Conservation (phyloP, 1,140 invertebrate species). For the Limonius californicus region DNA sequence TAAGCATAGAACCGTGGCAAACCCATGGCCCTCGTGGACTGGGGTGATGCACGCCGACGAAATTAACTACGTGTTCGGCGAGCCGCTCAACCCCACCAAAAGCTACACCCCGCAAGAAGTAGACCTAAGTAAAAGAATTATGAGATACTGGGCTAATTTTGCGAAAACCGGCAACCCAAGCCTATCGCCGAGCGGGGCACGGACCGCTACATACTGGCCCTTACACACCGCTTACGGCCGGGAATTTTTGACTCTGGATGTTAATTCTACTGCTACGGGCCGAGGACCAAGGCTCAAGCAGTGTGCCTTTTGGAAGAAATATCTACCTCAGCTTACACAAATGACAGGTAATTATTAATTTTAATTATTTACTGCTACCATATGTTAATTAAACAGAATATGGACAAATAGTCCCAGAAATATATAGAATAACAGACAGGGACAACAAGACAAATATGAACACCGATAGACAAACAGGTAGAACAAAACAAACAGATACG, state of each 20-base stretch:
- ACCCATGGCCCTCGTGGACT: conserved; percentile 93
- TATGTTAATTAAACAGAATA: too few relatives aligned
- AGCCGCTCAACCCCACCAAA: conserved; percentile 77
- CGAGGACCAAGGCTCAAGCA: conserved; percentile 82
- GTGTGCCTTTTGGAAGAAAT: conserved; percentile 96
- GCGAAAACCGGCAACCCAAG: conserved; percentile 86
- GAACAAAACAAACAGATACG: too few relatives aligned
- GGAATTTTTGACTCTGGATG: conserved; percentile 80
- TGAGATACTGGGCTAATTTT: conserved; percentile 95
- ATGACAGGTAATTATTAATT: conserved; percentile 56
- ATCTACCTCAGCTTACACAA: conserved; percentile 81
- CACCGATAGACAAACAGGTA: too few relatives aligned
- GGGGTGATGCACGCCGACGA: conserved; percentile 96
- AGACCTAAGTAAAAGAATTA: conserved; percentile 77
- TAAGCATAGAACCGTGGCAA: conserved; percentile 78
- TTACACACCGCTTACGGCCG: conserved; percentile 75
- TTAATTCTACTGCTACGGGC: conserved; percentile 76
- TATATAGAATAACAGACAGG: too few relatives aligned
- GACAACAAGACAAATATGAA: too few relatives aligned
- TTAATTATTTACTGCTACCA: too few relatives aligned
- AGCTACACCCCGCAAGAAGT: conserved; percentile 77
- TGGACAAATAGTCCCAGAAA: too few relatives aligned
- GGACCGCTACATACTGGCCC: conserved; percentile 77
- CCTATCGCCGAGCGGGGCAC: conserved; percentile 59
- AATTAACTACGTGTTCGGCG: conserved; percentile 92